Percentiles rank a stretch among this genome's conserved stretches.
phyloP scores from a whole-genome alignment of 2,113 vertebrate genomes.

The Spilogale gracilis region DNA sequence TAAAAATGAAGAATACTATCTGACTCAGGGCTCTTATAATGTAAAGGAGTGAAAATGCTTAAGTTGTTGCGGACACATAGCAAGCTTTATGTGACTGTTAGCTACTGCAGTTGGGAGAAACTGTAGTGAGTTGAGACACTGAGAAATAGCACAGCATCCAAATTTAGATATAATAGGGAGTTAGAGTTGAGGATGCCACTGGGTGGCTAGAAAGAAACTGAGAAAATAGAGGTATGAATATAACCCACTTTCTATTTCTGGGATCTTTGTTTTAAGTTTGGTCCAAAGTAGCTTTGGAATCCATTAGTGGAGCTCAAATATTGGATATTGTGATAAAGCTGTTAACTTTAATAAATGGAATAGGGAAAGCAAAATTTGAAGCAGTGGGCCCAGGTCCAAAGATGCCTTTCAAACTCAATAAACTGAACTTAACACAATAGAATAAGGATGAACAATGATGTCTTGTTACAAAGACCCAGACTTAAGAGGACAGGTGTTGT shows the following conservation, averaged over 20 bases:
- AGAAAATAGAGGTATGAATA: background rate
- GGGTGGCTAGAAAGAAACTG: background rate
- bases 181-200: background rate
- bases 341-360: background rate
- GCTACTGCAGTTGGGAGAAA: background rate
- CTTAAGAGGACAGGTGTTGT: background rate
- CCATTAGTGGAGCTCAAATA: background rate
- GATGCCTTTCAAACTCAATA: background rate
- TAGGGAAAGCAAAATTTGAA: constrained; percentile 28
- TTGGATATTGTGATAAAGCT: background rate
- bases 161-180: background rate
- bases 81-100: background rate
- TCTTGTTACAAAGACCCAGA: background rate
- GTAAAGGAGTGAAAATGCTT: background rate
- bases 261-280: background rate
- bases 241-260: background rate
- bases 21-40: background rate
- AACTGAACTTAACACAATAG: background rate
- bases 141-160: background rate
- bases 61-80: background rate
- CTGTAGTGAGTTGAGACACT: background rate
- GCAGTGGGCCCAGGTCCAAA: background rate
- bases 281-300: background rate
- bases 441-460: background rate
- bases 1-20: background rate